Evolutionary conservation across 1,140 invertebrate genomes (phyloP), one percentile per base, ranked within the genome.

Genomic region (Drosophila pachea): DNA sequence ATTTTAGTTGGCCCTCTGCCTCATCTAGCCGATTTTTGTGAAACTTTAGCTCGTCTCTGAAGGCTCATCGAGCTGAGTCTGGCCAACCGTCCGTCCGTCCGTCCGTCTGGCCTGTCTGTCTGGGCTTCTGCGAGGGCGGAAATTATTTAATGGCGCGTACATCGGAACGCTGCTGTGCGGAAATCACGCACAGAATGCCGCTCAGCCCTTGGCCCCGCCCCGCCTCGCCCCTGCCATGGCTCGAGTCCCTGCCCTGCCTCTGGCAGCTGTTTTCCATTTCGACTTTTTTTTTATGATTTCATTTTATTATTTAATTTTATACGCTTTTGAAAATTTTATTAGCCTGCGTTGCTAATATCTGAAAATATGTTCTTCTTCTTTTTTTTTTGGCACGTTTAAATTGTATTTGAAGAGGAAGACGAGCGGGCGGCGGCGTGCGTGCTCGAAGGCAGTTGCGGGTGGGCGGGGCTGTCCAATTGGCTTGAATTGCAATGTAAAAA

Each of bases 111-210:
- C 3, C 40, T 42, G 9, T 40, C 7, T 42, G 36, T 12, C 9
- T 65, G 33, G 43, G 48, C 31, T 11, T 36, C 31, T 43, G 65
- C 74, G 64, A 68, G 81, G 74, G 77, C 81, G 81, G 81, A 86
- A 86, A 86, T 86, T 86, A 86, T 86, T 86, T 86, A 86, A 86
- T 86, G 81, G 77, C 73, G 76, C 81, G 81, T 81, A 86, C 81
- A 86, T 86, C 77, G 67, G 62, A 63, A 76, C 69, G 68, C 76
- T 43, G 64, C 56, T 50, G 52, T 66, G 77, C 81, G 81, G 81
- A 86, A 86, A 86, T 86, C 81, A 86, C 81, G 81, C 81, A 81
- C 81, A 66, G 81, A 58, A 55, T 75, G 61, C 59, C 54, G 36
- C 70, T 62, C 22, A 22, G 22, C 22, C 22, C 22, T 22, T 22